Percentiles rank a stretch among this genome's conserved stretches.
phyloP scores from a whole-genome alignment of 2,888 invertebrate genomes.

The Drosophila kanekoi region DNA sequence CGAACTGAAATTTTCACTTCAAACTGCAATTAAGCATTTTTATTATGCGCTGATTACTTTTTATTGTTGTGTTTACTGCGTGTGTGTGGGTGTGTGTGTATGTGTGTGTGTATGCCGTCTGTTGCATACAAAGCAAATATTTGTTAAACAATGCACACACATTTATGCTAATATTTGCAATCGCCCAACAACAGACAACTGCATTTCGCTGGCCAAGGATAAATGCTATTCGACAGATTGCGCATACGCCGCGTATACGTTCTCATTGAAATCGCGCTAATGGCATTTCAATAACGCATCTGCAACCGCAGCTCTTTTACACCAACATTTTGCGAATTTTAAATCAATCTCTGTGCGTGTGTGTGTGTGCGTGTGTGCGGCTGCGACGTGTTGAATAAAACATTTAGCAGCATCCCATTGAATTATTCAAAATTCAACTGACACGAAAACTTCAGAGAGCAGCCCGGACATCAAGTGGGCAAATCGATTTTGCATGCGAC shows the following conservation, averaged over 20 bases:
- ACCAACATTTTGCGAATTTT: slow-evolving; percentile 53
- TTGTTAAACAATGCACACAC: slow-evolving; percentile 43
- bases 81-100: slow-evolving; percentile 6
- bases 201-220: slow-evolving; percentile 1
- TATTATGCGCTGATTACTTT: slow-evolving; percentile 57
- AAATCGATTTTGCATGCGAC: slow-evolving; percentile 62
- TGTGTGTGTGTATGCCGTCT: slow-evolving; percentile 19
- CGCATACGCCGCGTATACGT: slow-evolving; percentile 61
- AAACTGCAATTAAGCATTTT: slow-evolving; percentile 50
- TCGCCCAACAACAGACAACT: slow-evolving; percentile 35
- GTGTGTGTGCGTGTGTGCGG: slow-evolving; percentile 15
- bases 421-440: slow-evolving; percentile 65
- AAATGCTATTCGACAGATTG: slow-evolving; percentile 44
- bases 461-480: slow-evolving; percentile 18
- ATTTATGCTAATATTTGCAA: slow-evolving; percentile 54
- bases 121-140: slow-evolving; percentile 33
- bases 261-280: slow-evolving; percentile 60
- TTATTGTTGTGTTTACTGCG: slow-evolving; percentile 32
- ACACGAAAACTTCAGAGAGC: slow-evolving; percentile 12
- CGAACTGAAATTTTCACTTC: slow-evolving; percentile 52
- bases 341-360: slow-evolving; percentile 33
- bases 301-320: slow-evolving; percentile 53
- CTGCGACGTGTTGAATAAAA: slow-evolving; percentile 56
- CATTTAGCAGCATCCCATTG: slow-evolving; percentile 55
- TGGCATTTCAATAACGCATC: slow-evolving; percentile 73